phyloP scores from a whole-genome alignment of 2,113 vertebrate genomes.

The Platichthys stellatus region DNA sequence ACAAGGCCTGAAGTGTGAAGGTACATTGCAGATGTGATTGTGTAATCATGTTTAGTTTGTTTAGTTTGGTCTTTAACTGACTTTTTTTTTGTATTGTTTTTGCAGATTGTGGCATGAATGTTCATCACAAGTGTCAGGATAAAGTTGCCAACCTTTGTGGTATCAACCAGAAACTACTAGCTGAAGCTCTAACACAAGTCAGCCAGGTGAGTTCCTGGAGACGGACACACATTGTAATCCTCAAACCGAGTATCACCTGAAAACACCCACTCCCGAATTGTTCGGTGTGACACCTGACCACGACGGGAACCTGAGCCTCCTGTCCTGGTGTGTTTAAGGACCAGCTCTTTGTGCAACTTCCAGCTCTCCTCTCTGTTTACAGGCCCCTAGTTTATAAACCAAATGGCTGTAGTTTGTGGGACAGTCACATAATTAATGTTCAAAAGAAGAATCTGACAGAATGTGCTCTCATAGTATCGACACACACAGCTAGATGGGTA shows the following conservation, averaged over 20 bases:
- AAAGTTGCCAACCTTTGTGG: constrained; percentile 99
- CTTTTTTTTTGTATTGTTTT: constrained; percentile 11
- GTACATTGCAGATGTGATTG: constrained; percentile 75
- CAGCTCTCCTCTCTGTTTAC: neutral
- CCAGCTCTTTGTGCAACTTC: neutral
- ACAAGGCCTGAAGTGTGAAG: constrained; percentile 98
- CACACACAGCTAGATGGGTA: neutral
- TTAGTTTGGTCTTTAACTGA: neutral
- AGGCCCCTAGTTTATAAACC: neutral
- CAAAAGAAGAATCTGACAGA: neutral
- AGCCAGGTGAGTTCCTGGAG: constrained; percentile 84
- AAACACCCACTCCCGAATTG: neutral
- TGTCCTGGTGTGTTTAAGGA: constrained; percentile 32
- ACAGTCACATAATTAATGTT: neutral
- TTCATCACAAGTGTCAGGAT: constrained; percentile 96
- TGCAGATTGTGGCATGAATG: constrained; percentile 95
- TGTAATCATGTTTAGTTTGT: neutral
- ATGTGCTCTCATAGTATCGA: neutral
- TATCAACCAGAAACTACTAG: constrained; percentile 98
- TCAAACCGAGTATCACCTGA: neutral
- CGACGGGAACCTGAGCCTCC: constrained; percentile 24
- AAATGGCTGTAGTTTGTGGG: neutral
- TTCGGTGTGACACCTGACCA: constrained; percentile 13
- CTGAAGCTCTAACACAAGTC: constrained; percentile 97
- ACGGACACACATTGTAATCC: neutral